Percentiles rank a stretch among this genome's conserved stretches.
These are phyloP conservation scores for Helleia helle DNA, from an alignment of 2,888 invertebrate genomes.

Conservation along the genomic window DNA sequence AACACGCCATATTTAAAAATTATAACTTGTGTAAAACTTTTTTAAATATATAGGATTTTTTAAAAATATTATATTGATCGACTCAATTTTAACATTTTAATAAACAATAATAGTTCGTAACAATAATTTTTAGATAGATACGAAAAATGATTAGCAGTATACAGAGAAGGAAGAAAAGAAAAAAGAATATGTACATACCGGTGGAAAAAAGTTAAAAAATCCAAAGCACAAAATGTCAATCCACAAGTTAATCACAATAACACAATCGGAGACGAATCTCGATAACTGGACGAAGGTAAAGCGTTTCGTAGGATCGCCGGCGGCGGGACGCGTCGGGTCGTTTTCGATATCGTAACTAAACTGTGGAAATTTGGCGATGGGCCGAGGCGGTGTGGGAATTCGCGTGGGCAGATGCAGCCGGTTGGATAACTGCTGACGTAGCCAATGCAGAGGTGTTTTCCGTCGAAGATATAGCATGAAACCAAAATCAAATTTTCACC, in stretches of 20 bases:
- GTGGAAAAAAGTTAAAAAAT: conserved; percentile 32
- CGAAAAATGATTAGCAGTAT: no score
- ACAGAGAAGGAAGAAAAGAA: conserved; percentile 7
- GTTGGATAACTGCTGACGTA: conserved; percentile 64
- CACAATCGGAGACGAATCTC: conserved; percentile 39
- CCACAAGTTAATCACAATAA: conserved; percentile 48
- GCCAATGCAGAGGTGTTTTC: conserved; percentile 70
- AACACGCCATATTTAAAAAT: conserved; percentile 25
- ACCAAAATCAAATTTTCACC: background rate
- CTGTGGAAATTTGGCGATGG: conserved; percentile 65
- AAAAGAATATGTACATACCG: conserved; percentile 34
- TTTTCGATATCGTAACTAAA: conserved; percentile 75
- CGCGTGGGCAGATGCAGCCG: conserved; percentile 59
- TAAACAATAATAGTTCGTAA: no score
- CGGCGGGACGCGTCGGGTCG: conserved; percentile 74
- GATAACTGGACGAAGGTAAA: conserved; percentile 55
- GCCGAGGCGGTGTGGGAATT: conserved; percentile 67
- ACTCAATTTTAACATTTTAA: no score
- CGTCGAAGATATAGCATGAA: conserved; percentile 40
- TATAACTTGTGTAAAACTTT: no score
- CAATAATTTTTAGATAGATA: no score
- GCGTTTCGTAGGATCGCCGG: conserved; percentile 60
- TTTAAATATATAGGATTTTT: no score
- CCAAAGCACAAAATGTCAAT: conserved; percentile 41
- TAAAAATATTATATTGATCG: no score